Conservation (phyloP, 2,797 vertebrate genomes). For the Molossus molossus region DNA sequence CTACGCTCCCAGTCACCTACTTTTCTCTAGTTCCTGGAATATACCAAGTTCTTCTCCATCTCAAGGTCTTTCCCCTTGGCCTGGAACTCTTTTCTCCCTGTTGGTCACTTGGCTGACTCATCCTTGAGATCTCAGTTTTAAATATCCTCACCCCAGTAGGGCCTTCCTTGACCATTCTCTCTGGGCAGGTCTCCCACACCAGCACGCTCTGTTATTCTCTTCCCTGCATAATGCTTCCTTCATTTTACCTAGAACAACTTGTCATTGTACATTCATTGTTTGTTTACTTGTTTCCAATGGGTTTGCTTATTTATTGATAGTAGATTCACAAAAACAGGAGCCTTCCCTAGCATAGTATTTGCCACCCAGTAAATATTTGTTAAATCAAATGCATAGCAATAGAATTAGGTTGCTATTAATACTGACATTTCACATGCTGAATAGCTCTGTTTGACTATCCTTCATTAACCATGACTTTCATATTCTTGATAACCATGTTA, state of each 20-base stretch:
- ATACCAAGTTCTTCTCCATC: not conserved
- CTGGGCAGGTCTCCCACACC: not conserved
- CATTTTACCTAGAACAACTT: not conserved
- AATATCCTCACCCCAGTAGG: not conserved
- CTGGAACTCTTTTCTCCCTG: not conserved
- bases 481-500: not conserved
- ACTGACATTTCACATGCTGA: not conserved
- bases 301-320: slow-evolving; percentile 20
- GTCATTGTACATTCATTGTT: not conserved
- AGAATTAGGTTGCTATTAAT: not conserved
- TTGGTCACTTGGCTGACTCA: not conserved
- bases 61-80: not conserved
- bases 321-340: not conserved
- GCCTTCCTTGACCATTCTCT: not conserved
- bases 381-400: not conserved
- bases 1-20: not conserved
- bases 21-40: not conserved
- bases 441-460: not conserved
- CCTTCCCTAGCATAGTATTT: not conserved
- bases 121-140: slow-evolving; percentile 4
- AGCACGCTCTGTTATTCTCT: not conserved
- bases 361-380: not conserved
- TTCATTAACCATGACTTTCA: slow-evolving; percentile 40
- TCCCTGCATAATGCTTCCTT: not conserved
- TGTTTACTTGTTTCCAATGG: not conserved